Evolutionary conservation across 35 echinoderm and acorn worm genomes (phyloP), one percentile per base, ranked within the genome.

Genomic region (Ptychodera flava): DNA sequence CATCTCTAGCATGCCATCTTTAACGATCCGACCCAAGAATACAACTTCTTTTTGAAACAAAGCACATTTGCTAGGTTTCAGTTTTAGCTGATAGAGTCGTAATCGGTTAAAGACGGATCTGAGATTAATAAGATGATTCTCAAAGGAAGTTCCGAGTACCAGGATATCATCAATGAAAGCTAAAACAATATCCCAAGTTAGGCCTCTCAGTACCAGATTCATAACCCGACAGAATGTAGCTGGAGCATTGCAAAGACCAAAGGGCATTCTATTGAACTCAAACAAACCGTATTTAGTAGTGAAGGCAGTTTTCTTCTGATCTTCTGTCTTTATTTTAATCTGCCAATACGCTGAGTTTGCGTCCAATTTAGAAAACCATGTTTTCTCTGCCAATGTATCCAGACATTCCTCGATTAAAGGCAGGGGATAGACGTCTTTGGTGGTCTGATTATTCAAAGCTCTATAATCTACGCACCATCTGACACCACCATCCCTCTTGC

Each of bases 201-300:
- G 32, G 30, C 88, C 88, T 0, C 37, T 28, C 27, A 93, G 45
- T 29, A 93, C 83, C 77, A 78, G 33, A 33, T 93, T 86, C 91
- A 93, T 93, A 32, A 90, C n/a, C 37, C 87, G 34, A 38, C 90
- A 83, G 38, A 93, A 93, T 22, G 88, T 90, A 16, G 92, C 84
- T 27, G 92, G 87, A 28, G 88, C 84, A 31, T 90, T 90, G n/a
- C 78, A 85, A 14, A 93, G 32, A 0, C 88, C 91, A 86, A 93
- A 93, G 15, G 91, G 91, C 91, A 93, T 93, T 1, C 84, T 82
- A 1, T 86, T 86, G 82, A 90, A 93, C 15, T 89, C 15, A 32
- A 81, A 92, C 0, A 92, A 35, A 37, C 87, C 87, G 32, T 76
- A 16, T 16, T 81, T 83, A 1, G 80, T 89, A 36, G 45, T 89